Conservation (phyloP, 1,140 invertebrate species). For the Drosophila arawakana region DNA sequence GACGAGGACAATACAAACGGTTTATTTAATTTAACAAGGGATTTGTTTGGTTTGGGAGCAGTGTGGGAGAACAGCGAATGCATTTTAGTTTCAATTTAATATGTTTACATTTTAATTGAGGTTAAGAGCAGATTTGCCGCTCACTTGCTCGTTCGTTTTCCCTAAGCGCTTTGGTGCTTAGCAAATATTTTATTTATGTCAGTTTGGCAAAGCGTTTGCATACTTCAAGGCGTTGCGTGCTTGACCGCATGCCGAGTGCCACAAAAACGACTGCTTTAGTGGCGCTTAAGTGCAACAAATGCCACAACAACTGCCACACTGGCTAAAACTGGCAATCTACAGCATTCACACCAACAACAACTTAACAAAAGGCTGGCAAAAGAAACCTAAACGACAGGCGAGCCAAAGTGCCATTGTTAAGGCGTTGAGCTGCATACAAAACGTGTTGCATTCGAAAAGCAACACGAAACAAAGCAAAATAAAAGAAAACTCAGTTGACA, state of each 20-base stretch:
- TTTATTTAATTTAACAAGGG: slow-evolving; percentile 64
- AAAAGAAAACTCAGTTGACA: not conserved
- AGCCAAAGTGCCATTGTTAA: slow-evolving; percentile 62
- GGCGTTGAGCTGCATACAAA: slow-evolving; percentile 57
- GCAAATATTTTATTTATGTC: slow-evolving; percentile 64
- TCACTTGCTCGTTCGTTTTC: not conserved
- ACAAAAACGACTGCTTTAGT: slow-evolving; percentile 42
- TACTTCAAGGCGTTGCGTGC: slow-evolving; percentile 60
- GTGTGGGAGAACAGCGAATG: slow-evolving; percentile 6
- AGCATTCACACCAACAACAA: slow-evolving; percentile 23
- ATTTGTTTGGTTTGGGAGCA: slow-evolving; percentile 22
- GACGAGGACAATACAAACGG: slow-evolving; percentile 50
- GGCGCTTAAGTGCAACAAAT: slow-evolving; percentile 53
- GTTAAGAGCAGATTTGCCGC: slow-evolving; percentile 73
- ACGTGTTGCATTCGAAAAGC: slow-evolving; percentile 54
- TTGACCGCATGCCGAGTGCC: slow-evolving; percentile 54
- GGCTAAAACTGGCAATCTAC: slow-evolving; percentile 19
- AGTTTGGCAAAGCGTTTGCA: slow-evolving; percentile 51
- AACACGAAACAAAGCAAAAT: slow-evolving; percentile 7
- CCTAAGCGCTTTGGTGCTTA: slow-evolving; percentile 26
- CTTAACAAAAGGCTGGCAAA: slow-evolving; percentile 40
- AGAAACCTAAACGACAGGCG: slow-evolving; percentile 34
- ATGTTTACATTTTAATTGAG: slow-evolving; percentile 81
- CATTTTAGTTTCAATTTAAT: slow-evolving; percentile 60
- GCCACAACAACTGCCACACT: slow-evolving; percentile 49